These are phyloP conservation scores for Sphinx pinastri DNA, from an alignment of 2,888 invertebrate species.

Conservation along the genomic window DNA sequence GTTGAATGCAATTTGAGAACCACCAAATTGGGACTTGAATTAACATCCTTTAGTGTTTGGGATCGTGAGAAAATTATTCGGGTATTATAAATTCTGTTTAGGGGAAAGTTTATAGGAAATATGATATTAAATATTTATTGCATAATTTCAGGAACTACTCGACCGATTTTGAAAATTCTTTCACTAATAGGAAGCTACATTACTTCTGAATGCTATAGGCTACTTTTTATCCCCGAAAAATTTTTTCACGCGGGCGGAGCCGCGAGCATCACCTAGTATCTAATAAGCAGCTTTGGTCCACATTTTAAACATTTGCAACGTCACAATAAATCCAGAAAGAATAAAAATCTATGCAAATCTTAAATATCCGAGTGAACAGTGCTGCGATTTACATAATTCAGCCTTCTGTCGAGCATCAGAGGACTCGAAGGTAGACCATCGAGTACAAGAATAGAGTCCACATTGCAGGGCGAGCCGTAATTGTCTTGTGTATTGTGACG, in stretches of 20 bases:
- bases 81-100: not conserved
- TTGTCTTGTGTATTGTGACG: constrained; percentile 15
- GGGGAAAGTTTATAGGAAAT: too few species aligned
- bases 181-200: too few species aligned
- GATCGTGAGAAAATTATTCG: not conserved
- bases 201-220: too few species aligned
- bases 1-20: constrained; percentile 13
- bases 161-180: too few species aligned
- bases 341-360: constrained; percentile 22
- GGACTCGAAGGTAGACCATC: constrained; percentile 7
- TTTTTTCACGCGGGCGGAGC: too few species aligned
- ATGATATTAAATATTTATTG: too few species aligned
- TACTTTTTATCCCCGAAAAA: too few species aligned
- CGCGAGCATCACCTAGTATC: too few species aligned
- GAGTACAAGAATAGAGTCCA: constrained; percentile 19
- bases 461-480: constrained; percentile 12
- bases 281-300: not conserved
- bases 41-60: not conserved
- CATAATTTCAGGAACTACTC: too few species aligned
- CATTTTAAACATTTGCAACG: constrained; percentile 1
- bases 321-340: constrained; percentile 23
- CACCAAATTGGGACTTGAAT: not conserved
- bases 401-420: not conserved
- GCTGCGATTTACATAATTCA: constrained; percentile 22
- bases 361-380: constrained; percentile 17